A percentile compares a stretch with the other conserved stretches of the same genome.
Conservation (phyloP, 2,888 invertebrate species). For the Smittia sp. region DNA sequence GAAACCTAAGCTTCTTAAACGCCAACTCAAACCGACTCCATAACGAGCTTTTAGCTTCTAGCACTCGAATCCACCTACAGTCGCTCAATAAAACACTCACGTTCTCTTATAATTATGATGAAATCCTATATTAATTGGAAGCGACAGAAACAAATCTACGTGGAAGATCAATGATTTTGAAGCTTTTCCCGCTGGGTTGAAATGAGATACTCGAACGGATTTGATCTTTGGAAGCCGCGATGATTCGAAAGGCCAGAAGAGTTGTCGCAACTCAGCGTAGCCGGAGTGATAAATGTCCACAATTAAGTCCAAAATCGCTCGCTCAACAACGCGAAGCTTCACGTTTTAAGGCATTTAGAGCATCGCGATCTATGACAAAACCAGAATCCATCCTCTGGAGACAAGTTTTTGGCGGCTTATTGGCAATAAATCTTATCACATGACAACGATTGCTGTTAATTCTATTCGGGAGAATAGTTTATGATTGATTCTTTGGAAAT, state of each 20-base stretch:
- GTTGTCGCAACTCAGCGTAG: background rate
- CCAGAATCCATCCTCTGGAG: background rate
- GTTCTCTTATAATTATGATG: background rate
- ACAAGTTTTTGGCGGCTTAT: too few relatives aligned
- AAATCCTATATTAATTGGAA: background rate
- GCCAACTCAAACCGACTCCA: background rate
- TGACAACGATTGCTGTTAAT: too few relatives aligned
- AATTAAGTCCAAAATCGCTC: background rate
- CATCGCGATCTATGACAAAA: background rate
- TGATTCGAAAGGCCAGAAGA: background rate
- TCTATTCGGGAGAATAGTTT: too few relatives aligned
- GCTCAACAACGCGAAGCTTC: background rate
- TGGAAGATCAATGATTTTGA: background rate
- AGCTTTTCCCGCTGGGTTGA: background rate
- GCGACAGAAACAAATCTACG: background rate
- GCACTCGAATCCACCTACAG: constrained; percentile 5
- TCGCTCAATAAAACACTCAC: background rate
- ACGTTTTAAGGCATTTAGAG: background rate
- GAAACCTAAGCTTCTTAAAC: too few relatives aligned
- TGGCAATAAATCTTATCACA: too few relatives aligned
- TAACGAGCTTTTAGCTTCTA: background rate
- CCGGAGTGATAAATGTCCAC: background rate
- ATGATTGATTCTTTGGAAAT: too few relatives aligned
- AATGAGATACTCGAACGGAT: background rate
- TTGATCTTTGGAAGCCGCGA: background rate